Conservation (phyloP, 2,888 invertebrate genomes). For the Urechis unicinctus region DNA sequence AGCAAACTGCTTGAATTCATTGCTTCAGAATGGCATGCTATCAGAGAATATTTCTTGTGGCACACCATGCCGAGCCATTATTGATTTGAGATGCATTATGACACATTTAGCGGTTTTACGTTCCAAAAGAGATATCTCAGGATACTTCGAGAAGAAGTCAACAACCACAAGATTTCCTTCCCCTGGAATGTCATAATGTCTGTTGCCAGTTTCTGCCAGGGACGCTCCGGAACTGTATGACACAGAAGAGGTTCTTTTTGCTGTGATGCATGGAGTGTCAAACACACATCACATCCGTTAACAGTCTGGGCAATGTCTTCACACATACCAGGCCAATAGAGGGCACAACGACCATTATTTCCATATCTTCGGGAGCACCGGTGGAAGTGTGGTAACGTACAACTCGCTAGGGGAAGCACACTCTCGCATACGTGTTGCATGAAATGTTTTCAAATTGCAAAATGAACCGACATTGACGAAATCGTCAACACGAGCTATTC, state of each 20-base stretch:
- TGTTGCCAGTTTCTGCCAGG: constrained; percentile 18
- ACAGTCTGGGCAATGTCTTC: constrained; percentile 8
- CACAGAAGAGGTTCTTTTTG: constrained; percentile 12
- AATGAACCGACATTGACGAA: too few species aligned
- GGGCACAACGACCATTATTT: constrained; percentile 3
- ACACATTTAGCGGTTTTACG: constrained; percentile 18
- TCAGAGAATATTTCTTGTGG: constrained; percentile 18
- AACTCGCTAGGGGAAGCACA: too few species aligned
- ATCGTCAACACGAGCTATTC: too few species aligned
- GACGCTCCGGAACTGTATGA: constrained; percentile 9
- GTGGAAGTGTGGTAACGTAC: too few species aligned
- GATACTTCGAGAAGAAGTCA: constrained; percentile 23
- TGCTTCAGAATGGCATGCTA: constrained; percentile 20
- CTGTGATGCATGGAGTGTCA: neutral
- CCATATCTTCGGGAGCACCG: too few species aligned
- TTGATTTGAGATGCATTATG: constrained; percentile 6
- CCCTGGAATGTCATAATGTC: constrained; percentile 12
- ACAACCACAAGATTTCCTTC: constrained; percentile 17
- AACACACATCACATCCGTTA: constrained; percentile 4
- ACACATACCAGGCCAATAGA: constrained; percentile 14
- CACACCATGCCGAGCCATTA: constrained; percentile 18
- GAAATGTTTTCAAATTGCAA: too few species aligned
- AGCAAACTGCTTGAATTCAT: constrained; percentile 1
- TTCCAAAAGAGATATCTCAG: constrained; percentile 17
- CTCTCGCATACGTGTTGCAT: too few species aligned